Evolutionary conservation across 2,797 vertebrate species (phyloP), one percentile per base, ranked within the genome.

Genomic region (Acrocephalus scirpaceus): DNA sequence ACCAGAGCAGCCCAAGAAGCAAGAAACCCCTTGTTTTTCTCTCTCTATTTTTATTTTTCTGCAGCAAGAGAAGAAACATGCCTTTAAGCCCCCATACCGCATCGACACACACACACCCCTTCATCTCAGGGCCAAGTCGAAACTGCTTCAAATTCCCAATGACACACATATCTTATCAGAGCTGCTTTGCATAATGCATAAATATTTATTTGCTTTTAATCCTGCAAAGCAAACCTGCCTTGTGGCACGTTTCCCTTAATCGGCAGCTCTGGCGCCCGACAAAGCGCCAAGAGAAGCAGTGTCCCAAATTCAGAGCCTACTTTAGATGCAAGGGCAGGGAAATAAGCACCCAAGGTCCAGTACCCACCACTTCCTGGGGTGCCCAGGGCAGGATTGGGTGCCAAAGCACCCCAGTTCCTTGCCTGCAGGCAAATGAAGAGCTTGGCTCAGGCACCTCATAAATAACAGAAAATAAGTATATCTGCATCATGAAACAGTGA

Each of bases 151-250:
- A 95, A 95, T 96, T 96, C 94, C 94, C 94, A 62, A 77, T 88
- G 85, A 96, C 81, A 90, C 21, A 90, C 90, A n/a, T 81, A 94
- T 95, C 94, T 97, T 94, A 93, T 95, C 89, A 6, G 73, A 77
- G 66, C 88, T 85, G 66, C 82, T 95, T 93, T 81, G 93, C 80
- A 92, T 84, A 79, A 60, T 10, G 2, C 42, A 95, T 94, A 91
- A 90, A 96, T 93, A 93, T 92, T 96, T 96, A 88, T 95, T 94
- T 95, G 94, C 88, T 93, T 95, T 90, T 83, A 91, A 96, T 97
- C 95, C 80, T 92, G 96, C 92, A 95, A 85, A 96, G 83, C 88
- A 91, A 96, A 93, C 94, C 71, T 92, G 93, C 96, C 96, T 96
- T 13, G 23, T 96, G 96, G 96, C 93, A 88, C 87, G 64, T 88